Conservation (phyloP, 2,888 invertebrate species). For the Mesopsocus fuscifrons region DNA sequence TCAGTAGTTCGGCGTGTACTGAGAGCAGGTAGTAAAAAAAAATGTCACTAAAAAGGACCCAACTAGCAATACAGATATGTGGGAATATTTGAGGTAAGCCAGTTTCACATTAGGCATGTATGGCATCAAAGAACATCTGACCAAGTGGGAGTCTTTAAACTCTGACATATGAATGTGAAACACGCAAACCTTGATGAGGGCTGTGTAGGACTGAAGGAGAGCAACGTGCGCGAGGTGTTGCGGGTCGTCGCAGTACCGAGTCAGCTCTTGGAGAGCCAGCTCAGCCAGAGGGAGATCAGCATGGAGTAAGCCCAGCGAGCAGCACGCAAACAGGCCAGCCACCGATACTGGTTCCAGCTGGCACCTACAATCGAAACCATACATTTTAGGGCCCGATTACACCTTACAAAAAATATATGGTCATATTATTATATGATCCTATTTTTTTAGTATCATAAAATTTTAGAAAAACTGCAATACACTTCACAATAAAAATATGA, state of each 20-base stretch:
- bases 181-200: constrained; percentile 29
- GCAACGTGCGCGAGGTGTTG: constrained; percentile 43
- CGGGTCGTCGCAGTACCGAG: constrained; percentile 35
- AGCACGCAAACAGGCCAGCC: constrained; percentile 56
- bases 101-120: background rate
- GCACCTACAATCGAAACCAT: constrained; percentile 19
- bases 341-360: constrained; percentile 40
- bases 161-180: constrained; percentile 1
- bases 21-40: no score
- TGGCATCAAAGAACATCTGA: background rate
- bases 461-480: no score
- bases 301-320: constrained; percentile 59
- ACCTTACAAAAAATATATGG: no score
- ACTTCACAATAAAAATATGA: no score
- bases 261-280: constrained; percentile 52
- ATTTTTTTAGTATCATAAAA: no score
- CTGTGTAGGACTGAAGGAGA: constrained; percentile 41
- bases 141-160: no score
- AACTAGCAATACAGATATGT: background rate
- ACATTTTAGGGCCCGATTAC: no score
- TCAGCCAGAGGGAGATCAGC: constrained; percentile 48
- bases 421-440: no score
- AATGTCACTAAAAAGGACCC: no score
- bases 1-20: no score
- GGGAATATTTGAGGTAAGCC: background rate